These are phyloP conservation scores for Idaea straminata DNA, from an alignment of 2,888 invertebrate species.

Conservation along the genomic window DNA sequence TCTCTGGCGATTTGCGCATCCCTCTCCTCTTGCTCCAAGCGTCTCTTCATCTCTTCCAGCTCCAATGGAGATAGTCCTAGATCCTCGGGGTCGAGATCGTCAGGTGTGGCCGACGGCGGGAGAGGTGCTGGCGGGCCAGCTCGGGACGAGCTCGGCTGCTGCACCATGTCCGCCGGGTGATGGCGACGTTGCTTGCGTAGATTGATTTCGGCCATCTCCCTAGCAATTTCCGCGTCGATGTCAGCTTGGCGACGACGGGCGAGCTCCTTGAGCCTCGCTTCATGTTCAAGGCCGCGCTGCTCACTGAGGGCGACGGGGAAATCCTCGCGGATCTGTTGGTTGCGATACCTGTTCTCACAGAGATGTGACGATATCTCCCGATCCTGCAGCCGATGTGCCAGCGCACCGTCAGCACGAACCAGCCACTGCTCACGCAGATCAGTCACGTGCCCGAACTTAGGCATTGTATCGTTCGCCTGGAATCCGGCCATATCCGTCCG, in stretches of 20 bases:
- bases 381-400: conserved; percentile 72
- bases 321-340: conserved; percentile 75
- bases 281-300: conserved; percentile 67
- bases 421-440: conserved; percentile 75
- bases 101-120: conserved; percentile 25
- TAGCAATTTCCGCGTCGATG: conserved; percentile 70
- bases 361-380: conserved; percentile 74
- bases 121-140: conserved; percentile 39
- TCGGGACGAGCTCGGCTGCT: conserved; percentile 61
- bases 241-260: conserved; percentile 67
- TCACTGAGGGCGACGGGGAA: conserved; percentile 71
- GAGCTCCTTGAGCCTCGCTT: conserved; percentile 56
- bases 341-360: conserved; percentile 70
- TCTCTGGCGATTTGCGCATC: conserved; percentile 68
- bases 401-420: conserved; percentile 70
- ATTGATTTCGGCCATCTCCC: conserved; percentile 73
- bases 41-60: conserved; percentile 61
- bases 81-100: conserved; percentile 56
- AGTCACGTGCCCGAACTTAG: conserved; percentile 72
- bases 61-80: conserved; percentile 64
- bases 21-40: conserved; percentile 69
- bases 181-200: conserved; percentile 62
- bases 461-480: conserved; percentile 70
- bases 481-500: conserved; percentile 60
- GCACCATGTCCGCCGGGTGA: conserved; percentile 47